Conservation (phyloP, 2,888 invertebrate species). For the Serrognathus titanus region DNA sequence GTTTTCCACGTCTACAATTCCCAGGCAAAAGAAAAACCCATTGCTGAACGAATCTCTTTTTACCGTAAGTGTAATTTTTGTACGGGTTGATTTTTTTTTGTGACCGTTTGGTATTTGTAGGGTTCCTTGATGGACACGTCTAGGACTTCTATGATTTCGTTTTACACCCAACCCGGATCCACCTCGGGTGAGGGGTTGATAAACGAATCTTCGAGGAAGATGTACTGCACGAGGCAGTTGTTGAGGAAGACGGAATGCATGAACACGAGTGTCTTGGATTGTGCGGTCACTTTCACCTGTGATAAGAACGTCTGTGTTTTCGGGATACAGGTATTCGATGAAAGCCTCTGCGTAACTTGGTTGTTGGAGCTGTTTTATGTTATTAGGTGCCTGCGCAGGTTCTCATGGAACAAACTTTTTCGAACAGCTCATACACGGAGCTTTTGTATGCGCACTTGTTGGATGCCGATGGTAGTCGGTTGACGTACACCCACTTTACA, state of each 20-base stretch:
- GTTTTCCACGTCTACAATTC: constrained; percentile 56
- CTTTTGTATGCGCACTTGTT: constrained; percentile 77
- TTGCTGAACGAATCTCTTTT: constrained; percentile 10
- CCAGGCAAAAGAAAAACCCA: constrained; percentile 10
- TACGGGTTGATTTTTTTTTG: no score
- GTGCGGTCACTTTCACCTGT: constrained; percentile 75
- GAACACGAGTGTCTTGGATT: constrained; percentile 73
- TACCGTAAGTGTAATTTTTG: not conserved
- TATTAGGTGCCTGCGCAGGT: constrained; percentile 77
- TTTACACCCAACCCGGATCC: constrained; percentile 28
- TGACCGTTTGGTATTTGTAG: constrained; percentile 8
- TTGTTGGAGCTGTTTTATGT: not conserved
- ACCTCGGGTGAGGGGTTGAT: constrained; percentile 17
- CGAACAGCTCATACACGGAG: constrained; percentile 60
- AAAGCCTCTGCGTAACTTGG: no score
- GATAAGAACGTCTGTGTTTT: constrained; percentile 76
- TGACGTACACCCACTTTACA: constrained; percentile 80
- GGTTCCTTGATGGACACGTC: constrained; percentile 42
- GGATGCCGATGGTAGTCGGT: constrained; percentile 73
- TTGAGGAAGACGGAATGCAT: constrained; percentile 68
- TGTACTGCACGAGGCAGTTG: constrained; percentile 67
- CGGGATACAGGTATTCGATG: constrained; percentile 62
- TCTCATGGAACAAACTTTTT: constrained; percentile 48
- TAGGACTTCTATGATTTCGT: constrained; percentile 42
- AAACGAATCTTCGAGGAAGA: constrained; percentile 47